Evolutionary conservation across 2,888 invertebrate species (phyloP), one percentile per base, ranked within the genome.

Genomic region (Drosophila glabriapex): DNA sequence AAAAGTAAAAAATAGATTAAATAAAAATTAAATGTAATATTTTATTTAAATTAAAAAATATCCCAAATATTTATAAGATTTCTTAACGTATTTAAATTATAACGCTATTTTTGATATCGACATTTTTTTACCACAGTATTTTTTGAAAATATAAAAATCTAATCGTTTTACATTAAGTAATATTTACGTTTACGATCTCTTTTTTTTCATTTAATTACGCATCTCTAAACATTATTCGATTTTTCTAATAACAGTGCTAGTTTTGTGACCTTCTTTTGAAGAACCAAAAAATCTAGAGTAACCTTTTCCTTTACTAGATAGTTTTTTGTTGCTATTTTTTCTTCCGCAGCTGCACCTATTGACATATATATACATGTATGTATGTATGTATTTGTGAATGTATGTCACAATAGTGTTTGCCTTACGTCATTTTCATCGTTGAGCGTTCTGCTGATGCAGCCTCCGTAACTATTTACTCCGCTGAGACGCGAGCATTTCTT

Each of bases 351-450:
- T 43, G 22, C 12, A 12, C 41, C 12, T 22, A 5, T 5, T 43
- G 16, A 25, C 25, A 49, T 46, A 49, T 16, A 2, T 25, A 9
- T 16, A 7, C 7, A 22, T 46, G 29, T 37, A 14, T 19, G 4
- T 14, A 10, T 25, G 19, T 31, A 7, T 28, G 33, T 50, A 12
- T n/a, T 16, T 52, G 14, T 56, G 46, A 49, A 39, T 43, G 14
- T 16, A 29, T 28, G 37, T 59, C 29, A 64, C 58, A 64, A 59
- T 67, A 46, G 28, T 53, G 50, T 59, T 62, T 37, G 66, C 14
- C 67, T 80, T 72, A 80, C 80, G 76, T 82, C 83, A 80, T 80
- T 37, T 46, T 37, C 59, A 71, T 63, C 50, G 66, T 67, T 79
- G 52, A 70, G 58, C 50, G 62, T 63, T 60, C 9, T 28, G 61